Conservation (phyloP, 92 coral and sea anemone genomes). For the Heteractis magnifica region DNA sequence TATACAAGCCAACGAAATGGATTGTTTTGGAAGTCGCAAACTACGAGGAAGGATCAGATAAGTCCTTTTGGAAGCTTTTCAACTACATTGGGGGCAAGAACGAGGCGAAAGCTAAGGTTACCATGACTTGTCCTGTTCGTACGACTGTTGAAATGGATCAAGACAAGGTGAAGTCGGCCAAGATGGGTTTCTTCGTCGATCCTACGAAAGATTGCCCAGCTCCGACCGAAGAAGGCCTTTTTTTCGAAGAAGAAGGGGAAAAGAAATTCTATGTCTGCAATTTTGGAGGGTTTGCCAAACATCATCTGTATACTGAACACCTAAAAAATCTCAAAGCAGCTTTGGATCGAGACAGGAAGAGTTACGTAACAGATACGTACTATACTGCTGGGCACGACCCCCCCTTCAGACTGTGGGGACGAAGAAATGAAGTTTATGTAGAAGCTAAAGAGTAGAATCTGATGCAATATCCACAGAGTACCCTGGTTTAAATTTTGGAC, state of each 20-base stretch:
- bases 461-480: not conserved
- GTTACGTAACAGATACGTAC: slow-evolving; percentile 48
- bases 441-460: slow-evolving; percentile 11
- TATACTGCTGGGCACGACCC: slow-evolving; percentile 63
- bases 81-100: slow-evolving; percentile 65
- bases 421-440: slow-evolving; percentile 54
- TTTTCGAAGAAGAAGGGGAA: slow-evolving; percentile 46
- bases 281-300: slow-evolving; percentile 59
- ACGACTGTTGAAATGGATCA: slow-evolving; percentile 38
- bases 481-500: not conserved
- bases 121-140: slow-evolving; percentile 59
- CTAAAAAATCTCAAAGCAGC: slow-evolving; percentile 37
- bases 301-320: slow-evolving; percentile 52
- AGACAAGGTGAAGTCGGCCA: slow-evolving; percentile 22
- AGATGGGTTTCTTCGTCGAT: slow-evolving; percentile 48
- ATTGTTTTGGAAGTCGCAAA: slow-evolving; percentile 38
- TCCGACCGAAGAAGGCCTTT: slow-evolving; percentile 49
- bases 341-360: slow-evolving; percentile 52
- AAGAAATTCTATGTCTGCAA: slow-evolving; percentile 41
- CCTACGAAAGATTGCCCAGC: slow-evolving; percentile 38
- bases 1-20: slow-evolving; percentile 33
- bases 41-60: slow-evolving; percentile 40
- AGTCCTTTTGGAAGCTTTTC: slow-evolving; percentile 60
- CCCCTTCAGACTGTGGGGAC: slow-evolving; percentile 61
- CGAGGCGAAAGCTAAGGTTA: slow-evolving; percentile 51